phyloP scores from a whole-genome alignment of 2,113 vertebrate species.

The Pomatostomus ruficeps region DNA sequence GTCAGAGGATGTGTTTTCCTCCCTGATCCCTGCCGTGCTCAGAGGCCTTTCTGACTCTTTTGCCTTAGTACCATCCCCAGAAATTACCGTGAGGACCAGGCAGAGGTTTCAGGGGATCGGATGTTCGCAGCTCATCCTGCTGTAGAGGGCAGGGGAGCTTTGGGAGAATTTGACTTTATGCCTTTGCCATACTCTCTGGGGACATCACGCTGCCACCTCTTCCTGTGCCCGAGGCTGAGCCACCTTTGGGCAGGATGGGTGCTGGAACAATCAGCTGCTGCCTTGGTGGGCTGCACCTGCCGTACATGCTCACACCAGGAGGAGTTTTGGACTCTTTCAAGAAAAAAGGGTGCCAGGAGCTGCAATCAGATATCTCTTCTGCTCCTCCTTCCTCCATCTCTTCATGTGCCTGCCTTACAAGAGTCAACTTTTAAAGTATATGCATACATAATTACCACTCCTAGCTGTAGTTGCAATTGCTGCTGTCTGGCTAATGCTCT shows the following conservation, averaged over 20 bases:
- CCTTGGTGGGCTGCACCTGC: neutral
- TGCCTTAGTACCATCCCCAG: neutral
- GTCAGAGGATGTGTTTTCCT: neutral
- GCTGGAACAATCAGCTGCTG: neutral
- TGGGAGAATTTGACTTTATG: neutral
- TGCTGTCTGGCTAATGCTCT: neutral
- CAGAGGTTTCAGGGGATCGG: neutral
- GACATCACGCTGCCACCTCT: fast-evolving
- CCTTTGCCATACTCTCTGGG: neutral
- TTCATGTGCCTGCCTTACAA: neutral
- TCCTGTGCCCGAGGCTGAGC: no score
- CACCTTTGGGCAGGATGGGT: neutral
- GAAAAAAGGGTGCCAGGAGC: neutral
- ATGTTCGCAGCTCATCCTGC: neutral
- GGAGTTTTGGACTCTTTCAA: neutral
- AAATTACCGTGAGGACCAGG: neutral
- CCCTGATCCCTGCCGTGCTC: neutral
- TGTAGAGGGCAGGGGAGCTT: neutral
- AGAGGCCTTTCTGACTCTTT: neutral
- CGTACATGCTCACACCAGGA: neutral
- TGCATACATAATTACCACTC: neutral
- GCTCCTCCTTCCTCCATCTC: neutral
- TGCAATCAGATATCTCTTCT: neutral
- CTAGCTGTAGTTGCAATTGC: neutral
- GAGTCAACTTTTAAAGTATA: neutral